These are phyloP conservation scores for Uromys caudimaculatus DNA, from an alignment of 2,797 vertebrate genomes.

Conservation along the genomic window DNA sequence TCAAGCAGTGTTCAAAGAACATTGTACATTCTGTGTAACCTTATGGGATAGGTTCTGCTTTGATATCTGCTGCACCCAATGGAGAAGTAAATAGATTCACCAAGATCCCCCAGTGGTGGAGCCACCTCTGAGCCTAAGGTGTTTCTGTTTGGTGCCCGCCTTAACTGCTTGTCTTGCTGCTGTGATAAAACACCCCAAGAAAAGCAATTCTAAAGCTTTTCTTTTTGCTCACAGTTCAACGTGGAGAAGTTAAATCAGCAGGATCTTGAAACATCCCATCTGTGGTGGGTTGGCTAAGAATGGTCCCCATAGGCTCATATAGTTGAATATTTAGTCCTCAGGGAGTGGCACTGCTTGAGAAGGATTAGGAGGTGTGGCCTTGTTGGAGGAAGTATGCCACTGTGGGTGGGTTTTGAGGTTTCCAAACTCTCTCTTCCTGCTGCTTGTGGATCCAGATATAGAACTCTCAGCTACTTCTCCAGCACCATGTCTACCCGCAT, in stretches of 20 bases:
- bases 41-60: background rate
- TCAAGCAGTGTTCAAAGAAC: background rate
- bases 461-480: background rate
- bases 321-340: background rate
- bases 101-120: background rate
- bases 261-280: background rate
- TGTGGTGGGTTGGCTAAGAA: background rate
- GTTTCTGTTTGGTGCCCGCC: background rate
- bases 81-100: background rate
- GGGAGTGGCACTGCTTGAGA: background rate
- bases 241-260: background rate
- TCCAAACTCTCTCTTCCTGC: background rate
- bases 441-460: background rate
- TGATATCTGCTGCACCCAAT: background rate
- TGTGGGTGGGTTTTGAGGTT: background rate
- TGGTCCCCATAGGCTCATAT: background rate
- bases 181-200: background rate
- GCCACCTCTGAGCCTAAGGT: background rate
- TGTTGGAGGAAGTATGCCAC: background rate
- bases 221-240: background rate
- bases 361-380: background rate
- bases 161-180: background rate
- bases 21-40: background rate
- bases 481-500: background rate
- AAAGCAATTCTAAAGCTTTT: background rate